A percentile compares a stretch with the other conserved stretches of the same genome.
phyloP scores from a whole-genome alignment of 1,140 invertebrate genomes.

The Acromyrmex echinatior region DNA sequence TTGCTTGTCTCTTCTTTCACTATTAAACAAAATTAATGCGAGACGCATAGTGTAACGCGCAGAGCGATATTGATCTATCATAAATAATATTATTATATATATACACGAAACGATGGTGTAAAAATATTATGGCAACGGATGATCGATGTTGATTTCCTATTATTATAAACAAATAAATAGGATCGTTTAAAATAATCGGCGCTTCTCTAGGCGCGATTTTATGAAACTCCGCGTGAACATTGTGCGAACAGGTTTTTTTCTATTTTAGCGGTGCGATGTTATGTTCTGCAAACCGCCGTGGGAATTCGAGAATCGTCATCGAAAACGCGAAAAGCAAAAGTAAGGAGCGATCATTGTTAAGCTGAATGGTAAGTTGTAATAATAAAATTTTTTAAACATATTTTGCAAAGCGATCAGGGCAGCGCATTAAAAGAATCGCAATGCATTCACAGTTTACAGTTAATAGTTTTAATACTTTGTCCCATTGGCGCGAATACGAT shows the following conservation, averaged over 20 bases:
- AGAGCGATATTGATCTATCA: not conserved
- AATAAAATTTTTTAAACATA: conserved; percentile 47
- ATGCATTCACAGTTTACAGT: not conserved
- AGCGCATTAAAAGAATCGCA: not conserved
- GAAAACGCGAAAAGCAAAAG: conserved; percentile 3
- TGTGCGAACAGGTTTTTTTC: conserved; percentile 50
- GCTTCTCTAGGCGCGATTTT: not conserved
- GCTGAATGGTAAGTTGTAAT: conserved; percentile 66
- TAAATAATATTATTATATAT: not conserved
- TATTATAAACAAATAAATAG: not conserved
- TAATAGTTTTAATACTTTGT: conserved; percentile 33
- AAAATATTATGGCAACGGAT: not conserved
- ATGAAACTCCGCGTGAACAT: not conserved
- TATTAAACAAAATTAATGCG: not conserved
- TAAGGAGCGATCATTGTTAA: conserved; percentile 34
- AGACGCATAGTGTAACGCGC: not conserved
- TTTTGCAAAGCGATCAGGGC: conserved; percentile 3
- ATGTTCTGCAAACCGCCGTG: conserved; percentile 54
- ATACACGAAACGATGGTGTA: not conserved
- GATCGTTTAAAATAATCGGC: not conserved
- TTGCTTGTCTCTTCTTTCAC: not conserved
- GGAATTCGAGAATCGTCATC: conserved; percentile 56
- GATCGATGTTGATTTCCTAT: not conserved
- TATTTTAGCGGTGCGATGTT: conserved; percentile 39
- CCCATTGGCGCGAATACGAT: not conserved